Base-by-base conservation (phyloP, 2,797 vertebrate species). In the Trachurus trachurus region DNA sequence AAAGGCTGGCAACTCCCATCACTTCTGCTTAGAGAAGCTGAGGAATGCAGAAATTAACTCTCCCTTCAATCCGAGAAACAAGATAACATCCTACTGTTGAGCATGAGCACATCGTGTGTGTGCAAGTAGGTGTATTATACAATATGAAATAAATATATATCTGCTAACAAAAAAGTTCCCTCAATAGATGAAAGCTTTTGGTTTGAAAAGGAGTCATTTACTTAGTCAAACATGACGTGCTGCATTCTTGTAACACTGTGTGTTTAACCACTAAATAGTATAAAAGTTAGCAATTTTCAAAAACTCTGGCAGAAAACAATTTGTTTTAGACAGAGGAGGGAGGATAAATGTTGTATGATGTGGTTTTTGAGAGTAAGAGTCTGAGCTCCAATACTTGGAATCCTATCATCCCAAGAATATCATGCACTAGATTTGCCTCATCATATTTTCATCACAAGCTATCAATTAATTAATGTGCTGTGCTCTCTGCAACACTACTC, bases 1-100 rank as follows among this genome's bases (percentile, higher is more conserved):
- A 87, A 91, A 90, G 81, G 84, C 86, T 81, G 84, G 85, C 83
- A 89, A 83, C 87, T 90, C 80, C 74, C 90, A 91, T 93, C 87
- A 87, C 82, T 88, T 92, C 84, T 84, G 82, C 61, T 90, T 84
- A 91, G 85, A 84, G 83, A 85, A 54, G 76, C 65, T 78, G 81
- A 80, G 74, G 63, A 85, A 76, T 68, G 85, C 76, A 77, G 56
- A 75, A 82, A 80, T 66, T 8, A 47, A 76, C 77, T 59, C 26
- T 39, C 17, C 47, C 42, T 54, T 19, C 11, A 11, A 31, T 21
- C 3, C 52, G 31, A 66, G 26, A 52, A 54, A 74, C 9, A 77
- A 77, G 21, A 81, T n/a, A 50, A 42, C 56, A 71, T 29, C 31
- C 26, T 54, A 31, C 2, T 0, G 29, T 45, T 44, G 42, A 13